Evolutionary conservation across 1,140 invertebrate genomes (phyloP).

Genomic region (Leptinotarsa defecta): DNA sequence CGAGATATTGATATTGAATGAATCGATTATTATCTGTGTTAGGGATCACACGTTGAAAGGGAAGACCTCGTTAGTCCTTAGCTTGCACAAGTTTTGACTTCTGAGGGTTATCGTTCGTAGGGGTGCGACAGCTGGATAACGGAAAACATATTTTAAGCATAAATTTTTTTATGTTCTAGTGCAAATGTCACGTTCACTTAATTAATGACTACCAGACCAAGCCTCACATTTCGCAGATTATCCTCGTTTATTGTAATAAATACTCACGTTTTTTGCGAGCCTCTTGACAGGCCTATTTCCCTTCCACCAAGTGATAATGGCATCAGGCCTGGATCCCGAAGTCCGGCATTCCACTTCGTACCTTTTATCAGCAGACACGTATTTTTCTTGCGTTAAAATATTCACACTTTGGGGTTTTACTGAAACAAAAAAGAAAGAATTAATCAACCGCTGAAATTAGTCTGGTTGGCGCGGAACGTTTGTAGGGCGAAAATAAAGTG

Average conservation of each 20-base stretch:
- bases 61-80: too few relatives aligned
- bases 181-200: too few relatives aligned
- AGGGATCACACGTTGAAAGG: too few relatives aligned
- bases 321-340: slow-evolving; percentile 78
- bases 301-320: slow-evolving; percentile 86
- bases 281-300: slow-evolving; percentile 76
- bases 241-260: not conserved
- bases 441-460: slow-evolving; percentile 2
- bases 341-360: slow-evolving; percentile 84
- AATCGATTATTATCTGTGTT: not conserved
- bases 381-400: slow-evolving; percentile 77
- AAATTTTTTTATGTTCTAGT: too few relatives aligned
- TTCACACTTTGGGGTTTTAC: slow-evolving; percentile 81
- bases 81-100: too few relatives aligned
- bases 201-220: too few relatives aligned
- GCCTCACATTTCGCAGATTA: not conserved
- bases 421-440: slow-evolving; percentile 56
- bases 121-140: too few relatives aligned
- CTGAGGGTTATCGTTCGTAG: too few relatives aligned
- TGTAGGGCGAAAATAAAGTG: not conserved
- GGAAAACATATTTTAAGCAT: too few relatives aligned
- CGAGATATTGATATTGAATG: not conserved
- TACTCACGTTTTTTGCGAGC: slow-evolving; percentile 78
- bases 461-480: not conserved
- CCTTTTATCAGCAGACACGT: slow-evolving; percentile 77